Evolutionary conservation across 1,140 invertebrate genomes (phyloP).

Genomic region (Scaptomyza pallida): DNA sequence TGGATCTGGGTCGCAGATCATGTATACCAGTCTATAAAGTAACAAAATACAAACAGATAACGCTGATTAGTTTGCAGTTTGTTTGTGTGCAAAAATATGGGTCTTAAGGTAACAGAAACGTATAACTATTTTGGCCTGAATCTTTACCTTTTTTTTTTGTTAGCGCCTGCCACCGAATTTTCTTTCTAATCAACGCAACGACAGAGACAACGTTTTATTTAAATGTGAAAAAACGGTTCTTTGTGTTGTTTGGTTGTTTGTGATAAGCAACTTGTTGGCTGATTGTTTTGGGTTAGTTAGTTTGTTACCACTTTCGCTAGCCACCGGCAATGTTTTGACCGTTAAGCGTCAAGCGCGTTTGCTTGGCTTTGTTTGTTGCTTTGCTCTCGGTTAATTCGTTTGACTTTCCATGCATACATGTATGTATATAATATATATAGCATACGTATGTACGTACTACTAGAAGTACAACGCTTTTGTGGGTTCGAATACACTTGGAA

Average conservation of each 20-base stretch:
- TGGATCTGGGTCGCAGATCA: conserved; percentile 70
- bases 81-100: not conserved
- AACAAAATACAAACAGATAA: conserved; percentile 8
- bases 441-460: too few relatives aligned
- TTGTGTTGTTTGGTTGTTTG: conserved; percentile 22
- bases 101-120: conserved; percentile 12
- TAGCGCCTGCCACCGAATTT: conserved; percentile 12
- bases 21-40: conserved; percentile 66
- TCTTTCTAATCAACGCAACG: too few relatives aligned
- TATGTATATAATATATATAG: too few relatives aligned
- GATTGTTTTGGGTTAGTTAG: not conserved
- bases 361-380: not conserved
- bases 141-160: conserved; percentile 24
- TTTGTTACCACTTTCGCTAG: conserved; percentile 53
- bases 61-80: conserved; percentile 1
- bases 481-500: conserved; percentile 5
- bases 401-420: conserved; percentile 43
- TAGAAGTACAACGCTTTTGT: conserved; percentile 7
- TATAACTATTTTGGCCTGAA: conserved; percentile 45
- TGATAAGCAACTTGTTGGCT: conserved; percentile 14
- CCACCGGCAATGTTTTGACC: conserved; percentile 3
- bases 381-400: conserved; percentile 27
- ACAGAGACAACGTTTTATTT: conserved; percentile 48
- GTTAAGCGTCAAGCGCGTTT: not conserved
- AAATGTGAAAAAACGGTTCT: conserved; percentile 62